A percentile compares a stretch with the other conserved stretches of the same genome.
phyloP scores from a whole-genome alignment of 1,140 invertebrate species.

The Cyphomyrmex costatus region DNA sequence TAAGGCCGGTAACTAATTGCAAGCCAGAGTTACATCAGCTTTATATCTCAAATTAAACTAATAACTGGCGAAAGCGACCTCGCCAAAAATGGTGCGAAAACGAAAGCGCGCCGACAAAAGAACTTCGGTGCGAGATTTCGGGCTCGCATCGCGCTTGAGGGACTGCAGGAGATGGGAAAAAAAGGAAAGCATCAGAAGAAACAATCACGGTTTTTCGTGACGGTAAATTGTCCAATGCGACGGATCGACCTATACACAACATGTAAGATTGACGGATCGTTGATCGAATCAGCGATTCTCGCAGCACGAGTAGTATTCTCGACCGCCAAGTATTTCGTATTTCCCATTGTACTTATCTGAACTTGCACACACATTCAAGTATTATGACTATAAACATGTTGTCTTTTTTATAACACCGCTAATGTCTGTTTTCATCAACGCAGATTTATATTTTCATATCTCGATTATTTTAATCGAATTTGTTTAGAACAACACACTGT shows the following conservation, averaged over 20 bases:
- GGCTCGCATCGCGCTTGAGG: slow-evolving; percentile 43
- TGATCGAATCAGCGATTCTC: slow-evolving; percentile 41
- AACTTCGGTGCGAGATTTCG: slow-evolving; percentile 63
- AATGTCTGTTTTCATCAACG: too few relatives aligned
- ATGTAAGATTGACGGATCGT: slow-evolving; percentile 41
- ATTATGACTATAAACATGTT: neutral
- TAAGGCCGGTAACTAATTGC: slow-evolving; percentile 78
- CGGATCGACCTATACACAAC: slow-evolving; percentile 33
- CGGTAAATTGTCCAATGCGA: neutral
- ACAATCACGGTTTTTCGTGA: neutral
- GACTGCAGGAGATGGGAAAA: neutral
- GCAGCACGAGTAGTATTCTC: neutral
- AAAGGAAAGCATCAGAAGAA: slow-evolving; percentile 37
- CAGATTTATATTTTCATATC: too few relatives aligned
- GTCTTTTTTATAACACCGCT: too few relatives aligned
- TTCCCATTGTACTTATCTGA: neutral
- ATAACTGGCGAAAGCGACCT: slow-evolving; percentile 82
- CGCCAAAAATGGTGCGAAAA: slow-evolving; percentile 83
- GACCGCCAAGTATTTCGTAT: slow-evolving; percentile 4
- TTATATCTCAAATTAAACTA: slow-evolving; percentile 81
- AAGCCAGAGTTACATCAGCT: slow-evolving; percentile 73
- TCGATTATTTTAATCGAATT: too few relatives aligned
- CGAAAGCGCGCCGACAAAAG: slow-evolving; percentile 77
- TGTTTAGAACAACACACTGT: too few relatives aligned
- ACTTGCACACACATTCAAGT: neutral